Conservation (phyloP, 2,113 vertebrate genomes). For the Columbina picui region DNA sequence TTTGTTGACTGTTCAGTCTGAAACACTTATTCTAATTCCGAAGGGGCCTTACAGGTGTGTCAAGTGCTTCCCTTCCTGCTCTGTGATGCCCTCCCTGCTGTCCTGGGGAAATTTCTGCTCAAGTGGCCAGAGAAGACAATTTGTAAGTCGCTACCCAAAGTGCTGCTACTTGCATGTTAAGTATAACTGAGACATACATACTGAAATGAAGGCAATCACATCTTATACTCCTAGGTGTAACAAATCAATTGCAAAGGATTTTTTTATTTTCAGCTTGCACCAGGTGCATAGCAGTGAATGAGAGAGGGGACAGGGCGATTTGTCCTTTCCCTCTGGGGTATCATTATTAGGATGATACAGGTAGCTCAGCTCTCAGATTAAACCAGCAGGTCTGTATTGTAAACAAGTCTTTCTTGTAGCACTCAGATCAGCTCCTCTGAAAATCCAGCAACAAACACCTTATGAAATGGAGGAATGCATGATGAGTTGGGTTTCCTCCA, state of each 20-base stretch:
- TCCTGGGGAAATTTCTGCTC: background rate
- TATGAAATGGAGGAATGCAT: background rate
- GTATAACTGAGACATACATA: background rate
- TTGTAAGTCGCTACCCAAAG: background rate
- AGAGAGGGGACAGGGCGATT: background rate
- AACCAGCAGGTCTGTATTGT: background rate
- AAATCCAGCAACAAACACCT: background rate
- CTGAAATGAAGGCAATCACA: background rate
- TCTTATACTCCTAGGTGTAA: background rate
- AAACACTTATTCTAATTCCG: background rate
- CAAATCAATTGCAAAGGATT: background rate
- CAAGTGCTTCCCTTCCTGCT: background rate
- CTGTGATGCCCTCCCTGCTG: accelerated
- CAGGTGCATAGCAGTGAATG: background rate
- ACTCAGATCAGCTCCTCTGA: background rate
- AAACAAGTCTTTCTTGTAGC: background rate
- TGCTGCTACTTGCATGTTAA: background rate
- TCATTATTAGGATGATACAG: background rate
- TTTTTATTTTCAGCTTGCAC: background rate
- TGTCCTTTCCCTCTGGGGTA: background rate
- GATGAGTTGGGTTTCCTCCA: background rate
- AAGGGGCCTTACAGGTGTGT: background rate
- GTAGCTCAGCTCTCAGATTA: background rate
- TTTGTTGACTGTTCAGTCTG: background rate
- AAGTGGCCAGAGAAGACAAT: background rate